Evolutionary conservation across 2,113 vertebrate species (phyloP).

Genomic region (Hippocampus guttulatus): DNA sequence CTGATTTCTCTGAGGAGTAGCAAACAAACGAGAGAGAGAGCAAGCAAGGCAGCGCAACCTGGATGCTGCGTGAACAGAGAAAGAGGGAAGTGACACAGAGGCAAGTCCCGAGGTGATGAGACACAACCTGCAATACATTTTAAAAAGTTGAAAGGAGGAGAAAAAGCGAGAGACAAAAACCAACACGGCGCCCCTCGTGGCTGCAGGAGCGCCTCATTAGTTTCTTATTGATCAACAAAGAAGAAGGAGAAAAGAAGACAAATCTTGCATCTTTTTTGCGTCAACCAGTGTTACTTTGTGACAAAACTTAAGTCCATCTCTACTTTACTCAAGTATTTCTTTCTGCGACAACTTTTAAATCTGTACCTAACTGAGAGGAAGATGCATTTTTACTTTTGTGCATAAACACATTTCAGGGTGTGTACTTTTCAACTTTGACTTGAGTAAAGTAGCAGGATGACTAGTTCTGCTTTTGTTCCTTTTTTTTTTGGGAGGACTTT

Average conservation of each 20-base stretch:
- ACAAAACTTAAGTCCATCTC: no score
- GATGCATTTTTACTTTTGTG: no score
- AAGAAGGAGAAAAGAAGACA: background rate
- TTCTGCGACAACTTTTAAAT: no score
- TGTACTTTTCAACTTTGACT: background rate
- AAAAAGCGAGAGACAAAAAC: conserved; percentile 12
- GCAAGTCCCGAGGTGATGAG: conserved; percentile 28
- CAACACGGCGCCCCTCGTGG: background rate
- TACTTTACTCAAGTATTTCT: no score
- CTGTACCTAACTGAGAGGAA: no score
- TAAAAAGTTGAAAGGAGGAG: conserved; percentile 16
- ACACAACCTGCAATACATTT: conserved; percentile 25
- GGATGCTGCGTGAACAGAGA: conserved; percentile 16
- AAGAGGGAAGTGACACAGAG: conserved; percentile 29
- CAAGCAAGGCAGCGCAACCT: conserved; percentile 13
- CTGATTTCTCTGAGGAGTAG: conserved; percentile 49
- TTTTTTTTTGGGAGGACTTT: conserved; percentile 4
- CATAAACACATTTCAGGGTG: no score
- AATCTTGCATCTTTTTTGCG: background rate
- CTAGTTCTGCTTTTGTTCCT: background rate
- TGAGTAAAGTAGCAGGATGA: background rate
- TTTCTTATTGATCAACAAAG: conserved; percentile 31
- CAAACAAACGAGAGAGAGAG: conserved; percentile 45
- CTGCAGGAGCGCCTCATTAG: conserved; percentile 27
- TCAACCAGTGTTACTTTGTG: background rate